Base-by-base conservation (phyloP, 2,113 vertebrate genomes). In the Microcebus griseorufus region DNA sequence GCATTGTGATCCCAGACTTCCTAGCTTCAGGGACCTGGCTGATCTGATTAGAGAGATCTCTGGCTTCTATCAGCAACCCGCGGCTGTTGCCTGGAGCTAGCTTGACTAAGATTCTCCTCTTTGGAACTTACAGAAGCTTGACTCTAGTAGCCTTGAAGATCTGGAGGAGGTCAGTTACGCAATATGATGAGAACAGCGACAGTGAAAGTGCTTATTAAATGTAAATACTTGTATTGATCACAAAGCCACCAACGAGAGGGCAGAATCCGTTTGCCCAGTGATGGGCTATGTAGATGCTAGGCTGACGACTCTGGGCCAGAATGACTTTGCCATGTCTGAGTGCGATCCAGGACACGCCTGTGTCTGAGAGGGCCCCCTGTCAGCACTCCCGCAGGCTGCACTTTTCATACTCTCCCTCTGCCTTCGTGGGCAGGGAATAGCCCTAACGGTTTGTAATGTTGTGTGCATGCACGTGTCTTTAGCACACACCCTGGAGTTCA, bases 101-200 rank as follows among this genome's bases (percentile, higher is more conserved):
- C 48, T 9, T 53, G 51, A 58, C 60, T n/a, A 62, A 25, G 23
- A 10, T 86, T 90, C 53, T 93, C 67, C 20, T 58, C 53, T 65
- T 65, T 58, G 37, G 64, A 58, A 70, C 8, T n/a, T 29, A 29
- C 25, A 39, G 58, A 55, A 20, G 25, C 45, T 13, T n/a, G 48
- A 72, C 64, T 4, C 6, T 16, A 8, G 51, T 60, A 55, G 3
- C 72, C 58, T 12, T 2, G 42, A 17, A 62, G 39, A 37, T 27
- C 23, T 78, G 0, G 32, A 79, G 39, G n/a, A 79, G 39, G 42
- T 22, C 27, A 58, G 23, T 14, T 32, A 27, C 0, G 4, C 12
- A 13, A 7, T 0, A 1, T 0, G 5, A 42, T 64, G 23, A 64
- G 27, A n/a, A 69, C 3, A 83, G 34, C 11, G 4, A 1, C 5